Evolutionary conservation across 2,113 vertebrate species (phyloP).

Genomic region (Alexandromys fortis): DNA sequence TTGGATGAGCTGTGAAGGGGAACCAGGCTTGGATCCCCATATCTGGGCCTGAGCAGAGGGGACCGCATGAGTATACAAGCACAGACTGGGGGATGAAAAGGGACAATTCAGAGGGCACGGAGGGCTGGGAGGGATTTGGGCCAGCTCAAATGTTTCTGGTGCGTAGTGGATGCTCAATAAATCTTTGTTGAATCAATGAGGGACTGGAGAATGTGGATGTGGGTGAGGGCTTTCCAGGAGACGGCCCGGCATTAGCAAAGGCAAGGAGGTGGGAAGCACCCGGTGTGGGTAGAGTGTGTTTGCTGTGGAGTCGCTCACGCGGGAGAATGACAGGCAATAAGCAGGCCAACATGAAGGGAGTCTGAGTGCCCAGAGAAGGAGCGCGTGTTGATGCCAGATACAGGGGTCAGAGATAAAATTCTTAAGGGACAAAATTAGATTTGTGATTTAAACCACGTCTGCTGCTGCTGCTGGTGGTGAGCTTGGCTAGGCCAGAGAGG

Average conservation of each 20-base stretch:
- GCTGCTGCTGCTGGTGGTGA: slow-evolving; percentile 1
- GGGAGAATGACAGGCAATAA: not conserved
- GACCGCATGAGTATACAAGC: not conserved
- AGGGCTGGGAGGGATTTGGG: not conserved
- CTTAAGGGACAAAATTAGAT: not conserved
- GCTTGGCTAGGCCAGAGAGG: not conserved
- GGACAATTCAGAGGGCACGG: not conserved
- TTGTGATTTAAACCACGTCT: not conserved
- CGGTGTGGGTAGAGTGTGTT: not conserved
- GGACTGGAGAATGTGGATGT: not conserved
- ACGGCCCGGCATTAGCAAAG: not conserved
- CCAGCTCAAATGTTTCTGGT: not conserved
- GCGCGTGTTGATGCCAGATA: not conserved
- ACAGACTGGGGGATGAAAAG: accelerated
- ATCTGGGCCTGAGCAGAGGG: not conserved
- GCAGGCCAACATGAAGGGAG: not conserved
- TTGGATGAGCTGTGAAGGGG: not conserved
- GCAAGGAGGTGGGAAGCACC: not conserved
- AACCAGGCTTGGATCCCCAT: not conserved
- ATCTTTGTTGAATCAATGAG: slow-evolving; percentile 19
- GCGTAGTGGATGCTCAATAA: not conserved
- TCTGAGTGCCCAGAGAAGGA: not conserved
- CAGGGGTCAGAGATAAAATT: not conserved
- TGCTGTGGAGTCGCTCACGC: not conserved
- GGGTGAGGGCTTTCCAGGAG: slow-evolving; percentile 4